Conservation (phyloP, 2,888 invertebrate genomes). For the Drosophila mimica region DNA sequence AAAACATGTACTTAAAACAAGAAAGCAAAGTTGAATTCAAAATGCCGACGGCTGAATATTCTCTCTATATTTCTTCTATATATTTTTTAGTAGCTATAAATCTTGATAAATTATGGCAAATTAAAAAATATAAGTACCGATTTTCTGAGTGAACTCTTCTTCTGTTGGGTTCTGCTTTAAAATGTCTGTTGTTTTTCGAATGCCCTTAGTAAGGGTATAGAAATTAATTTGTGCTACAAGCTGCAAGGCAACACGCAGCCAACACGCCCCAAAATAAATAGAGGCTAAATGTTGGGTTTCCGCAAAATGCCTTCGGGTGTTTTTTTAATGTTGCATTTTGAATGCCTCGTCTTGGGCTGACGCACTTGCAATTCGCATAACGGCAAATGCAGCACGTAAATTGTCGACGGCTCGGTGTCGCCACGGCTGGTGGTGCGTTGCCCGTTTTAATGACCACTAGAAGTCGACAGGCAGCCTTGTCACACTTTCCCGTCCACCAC, state of each 20-base stretch:
- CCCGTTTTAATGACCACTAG: slow-evolving; percentile 70
- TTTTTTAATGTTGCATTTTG: slow-evolving; percentile 16
- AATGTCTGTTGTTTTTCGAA: background rate
- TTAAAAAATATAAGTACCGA: background rate
- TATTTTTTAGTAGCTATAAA: background rate
- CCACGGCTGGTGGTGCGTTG: slow-evolving; percentile 28
- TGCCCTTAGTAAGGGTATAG: slow-evolving; percentile 14
- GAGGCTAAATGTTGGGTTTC: slow-evolving; percentile 9
- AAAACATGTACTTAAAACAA: slow-evolving; percentile 46
- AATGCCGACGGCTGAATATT: background rate
- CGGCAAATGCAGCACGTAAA: slow-evolving; percentile 34
- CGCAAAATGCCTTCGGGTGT: slow-evolving; percentile 30
- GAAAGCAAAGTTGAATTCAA: background rate
- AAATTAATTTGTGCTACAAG: slow-evolving; percentile 55
- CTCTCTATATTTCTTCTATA: background rate
- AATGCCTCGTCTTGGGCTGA: slow-evolving; percentile 1
- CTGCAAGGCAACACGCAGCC: slow-evolving; percentile 22
- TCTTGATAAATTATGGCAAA: background rate
- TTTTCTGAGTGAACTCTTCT: background rate
- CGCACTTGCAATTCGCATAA: slow-evolving; percentile 10
- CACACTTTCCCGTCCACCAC: slow-evolving; percentile 42
- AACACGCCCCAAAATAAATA: slow-evolving; percentile 38
- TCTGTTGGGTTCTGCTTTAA: background rate
- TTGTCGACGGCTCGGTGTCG: slow-evolving; percentile 29
- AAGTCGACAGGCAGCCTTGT: slow-evolving; percentile 41